These are phyloP conservation scores for Cyprinodon diabolis DNA, from an alignment of 2,797 vertebrate genomes.

Conservation along the genomic window DNA sequence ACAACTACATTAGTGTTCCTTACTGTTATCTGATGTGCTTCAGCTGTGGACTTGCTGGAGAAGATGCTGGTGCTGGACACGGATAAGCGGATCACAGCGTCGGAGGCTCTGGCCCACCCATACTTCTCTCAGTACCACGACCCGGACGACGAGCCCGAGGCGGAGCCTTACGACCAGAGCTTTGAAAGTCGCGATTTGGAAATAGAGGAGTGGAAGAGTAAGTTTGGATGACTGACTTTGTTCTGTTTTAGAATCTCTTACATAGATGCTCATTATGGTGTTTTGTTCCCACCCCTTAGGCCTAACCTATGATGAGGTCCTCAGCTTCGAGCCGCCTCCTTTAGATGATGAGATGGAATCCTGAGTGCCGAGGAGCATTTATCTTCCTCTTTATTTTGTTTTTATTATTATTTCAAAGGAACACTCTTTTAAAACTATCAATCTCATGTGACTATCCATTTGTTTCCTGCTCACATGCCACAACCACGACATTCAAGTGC, in stretches of 20 bases:
- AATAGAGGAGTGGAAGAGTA: slow-evolving; percentile 98
- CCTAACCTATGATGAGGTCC: slow-evolving; percentile 93
- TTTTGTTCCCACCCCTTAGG: slow-evolving; percentile 67
- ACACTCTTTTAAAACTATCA: slow-evolving; percentile 83
- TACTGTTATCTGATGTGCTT: not conserved
- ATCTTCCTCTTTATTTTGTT: not conserved
- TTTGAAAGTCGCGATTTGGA: slow-evolving; percentile 96
- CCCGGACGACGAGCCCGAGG: slow-evolving; percentile 95
- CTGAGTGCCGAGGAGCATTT: slow-evolving; percentile 73
- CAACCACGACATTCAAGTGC: slow-evolving; percentile 88
- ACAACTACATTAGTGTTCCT: slow-evolving; percentile 1
- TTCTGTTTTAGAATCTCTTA: not conserved
- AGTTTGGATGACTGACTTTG: slow-evolving; percentile 60
- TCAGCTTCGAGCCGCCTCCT: slow-evolving; percentile 90
- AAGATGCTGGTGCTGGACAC: slow-evolving; percentile 98
- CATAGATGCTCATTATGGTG: slow-evolving; percentile 12
- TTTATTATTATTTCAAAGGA: slow-evolving; percentile 37
- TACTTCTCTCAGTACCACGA: slow-evolving; percentile 98
- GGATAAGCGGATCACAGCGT: slow-evolving; percentile 94
- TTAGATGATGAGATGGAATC: slow-evolving; percentile 96
- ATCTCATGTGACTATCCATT: slow-evolving; percentile 76
- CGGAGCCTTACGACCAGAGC: slow-evolving; percentile 96
- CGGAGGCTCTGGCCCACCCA: slow-evolving; percentile 90
- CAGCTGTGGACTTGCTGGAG: slow-evolving; percentile 96
- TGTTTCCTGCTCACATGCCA: slow-evolving; percentile 60